phyloP scores from a whole-genome alignment of 2,888 invertebrate species.

The Mycogona germanica region DNA sequence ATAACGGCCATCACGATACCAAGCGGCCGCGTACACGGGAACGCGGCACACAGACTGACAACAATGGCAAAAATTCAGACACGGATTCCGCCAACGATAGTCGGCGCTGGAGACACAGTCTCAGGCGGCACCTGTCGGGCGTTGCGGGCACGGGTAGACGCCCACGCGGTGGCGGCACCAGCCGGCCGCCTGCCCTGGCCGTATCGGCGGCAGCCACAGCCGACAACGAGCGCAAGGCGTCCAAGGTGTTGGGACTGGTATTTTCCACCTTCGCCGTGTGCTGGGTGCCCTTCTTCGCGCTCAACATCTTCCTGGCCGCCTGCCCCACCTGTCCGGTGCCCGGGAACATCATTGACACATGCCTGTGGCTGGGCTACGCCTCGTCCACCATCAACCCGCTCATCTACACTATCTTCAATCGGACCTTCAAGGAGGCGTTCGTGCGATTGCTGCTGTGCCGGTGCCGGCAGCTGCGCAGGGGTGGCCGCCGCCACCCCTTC shows the following conservation, averaged over 20 bases:
- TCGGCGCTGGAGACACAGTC: neutral
- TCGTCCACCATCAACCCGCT: slow-evolving; percentile 93
- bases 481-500: no score
- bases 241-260: slow-evolving; percentile 86
- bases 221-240: slow-evolving; percentile 90
- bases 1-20: neutral
- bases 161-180: neutral
- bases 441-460: slow-evolving; percentile 67
- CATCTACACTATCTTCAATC: slow-evolving; percentile 92
- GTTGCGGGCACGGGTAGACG: neutral
- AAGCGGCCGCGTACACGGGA: neutral
- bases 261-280: slow-evolving; percentile 89
- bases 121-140: slow-evolving; percentile 5
- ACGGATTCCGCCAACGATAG: slow-evolving; percentile 29
- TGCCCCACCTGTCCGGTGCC: slow-evolving; percentile 66
- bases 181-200: slow-evolving; percentile 8
- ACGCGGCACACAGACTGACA: neutral
- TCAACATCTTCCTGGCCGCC: slow-evolving; percentile 72
- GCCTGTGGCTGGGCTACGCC: slow-evolving; percentile 86
- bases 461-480: no score
- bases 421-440: slow-evolving; percentile 81
- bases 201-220: slow-evolving; percentile 14
- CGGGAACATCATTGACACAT: slow-evolving; percentile 63
- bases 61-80: neutral
- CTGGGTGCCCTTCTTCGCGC: slow-evolving; percentile 91